Conservation (phyloP, 2,113 vertebrate genomes). For the Anthoscopus minutus region DNA sequence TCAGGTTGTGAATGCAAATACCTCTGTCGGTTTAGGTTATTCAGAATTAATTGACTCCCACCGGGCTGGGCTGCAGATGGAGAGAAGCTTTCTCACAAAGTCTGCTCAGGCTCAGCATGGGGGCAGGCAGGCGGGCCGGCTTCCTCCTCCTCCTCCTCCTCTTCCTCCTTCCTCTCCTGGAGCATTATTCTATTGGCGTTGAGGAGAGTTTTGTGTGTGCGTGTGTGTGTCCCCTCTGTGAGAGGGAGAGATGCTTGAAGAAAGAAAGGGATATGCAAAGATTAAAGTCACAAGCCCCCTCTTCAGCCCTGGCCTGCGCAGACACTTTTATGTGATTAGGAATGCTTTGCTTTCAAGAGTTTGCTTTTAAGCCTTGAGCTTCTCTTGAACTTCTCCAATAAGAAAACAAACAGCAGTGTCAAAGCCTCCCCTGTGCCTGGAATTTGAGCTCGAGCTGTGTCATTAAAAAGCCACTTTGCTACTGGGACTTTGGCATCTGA, state of each 20-base stretch:
- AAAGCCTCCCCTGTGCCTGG: conserved; percentile 63
- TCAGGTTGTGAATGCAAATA: conserved; percentile 93
- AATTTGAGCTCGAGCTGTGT: conserved; percentile 43
- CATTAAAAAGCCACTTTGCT: conserved; percentile 54
- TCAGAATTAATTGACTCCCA: conserved; percentile 85
- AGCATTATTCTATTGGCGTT: conserved; percentile 56
- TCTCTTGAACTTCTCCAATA: conserved; percentile 75
- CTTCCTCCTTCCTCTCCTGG: conserved; percentile 47
- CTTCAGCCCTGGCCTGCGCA: conserved; percentile 61
- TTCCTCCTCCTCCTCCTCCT: conserved; percentile 58
- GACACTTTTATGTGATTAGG: conserved; percentile 77
- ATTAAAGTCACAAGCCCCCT: conserved; percentile 69
- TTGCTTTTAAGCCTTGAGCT: conserved; percentile 72
- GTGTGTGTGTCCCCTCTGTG: conserved; percentile 1
- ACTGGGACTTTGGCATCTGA: conserved; percentile 55
- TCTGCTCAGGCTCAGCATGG: conserved; percentile 71
- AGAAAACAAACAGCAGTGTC: conserved; percentile 76
- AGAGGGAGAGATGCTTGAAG: conserved; percentile 63
- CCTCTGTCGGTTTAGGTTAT: conserved; percentile 83
- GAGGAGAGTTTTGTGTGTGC: conserved; percentile 38
- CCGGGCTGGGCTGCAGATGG: conserved; percentile 73
- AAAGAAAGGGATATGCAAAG: conserved; percentile 65
- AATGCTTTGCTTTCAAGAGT: conserved; percentile 75
- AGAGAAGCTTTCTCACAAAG: conserved; percentile 75
- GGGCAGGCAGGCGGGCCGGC: conserved; percentile 51